phyloP scores from a whole-genome alignment of 2,888 invertebrate genomes.

The Physocephala rufipes region DNA sequence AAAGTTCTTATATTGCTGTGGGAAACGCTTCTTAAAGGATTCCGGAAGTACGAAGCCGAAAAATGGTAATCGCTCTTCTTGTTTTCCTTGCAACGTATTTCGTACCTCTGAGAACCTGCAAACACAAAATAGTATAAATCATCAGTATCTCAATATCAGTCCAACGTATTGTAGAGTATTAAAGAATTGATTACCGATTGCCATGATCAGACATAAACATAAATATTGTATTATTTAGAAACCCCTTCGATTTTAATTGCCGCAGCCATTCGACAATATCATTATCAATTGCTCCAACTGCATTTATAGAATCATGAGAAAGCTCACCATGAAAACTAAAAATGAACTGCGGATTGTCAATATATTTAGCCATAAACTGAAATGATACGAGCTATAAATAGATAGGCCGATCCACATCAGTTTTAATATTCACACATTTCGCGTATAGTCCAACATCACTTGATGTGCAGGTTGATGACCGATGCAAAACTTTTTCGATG shows the following conservation, averaged over 20 bases:
- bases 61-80: constrained; percentile 90
- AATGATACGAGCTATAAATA: constrained; percentile 3
- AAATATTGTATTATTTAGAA: constrained; percentile 81
- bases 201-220: constrained; percentile 96
- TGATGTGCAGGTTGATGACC: constrained; percentile 78
- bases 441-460: constrained; percentile 73
- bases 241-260: constrained; percentile 70
- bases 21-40: constrained; percentile 72
- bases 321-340: constrained; percentile 91
- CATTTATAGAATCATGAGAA: constrained; percentile 86
- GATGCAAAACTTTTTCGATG: constrained; percentile 73
- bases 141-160: neutral
- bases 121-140: constrained; percentile 17
- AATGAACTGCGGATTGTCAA: constrained; percentile 77
- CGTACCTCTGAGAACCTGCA: constrained; percentile 81
- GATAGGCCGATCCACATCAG: neutral
- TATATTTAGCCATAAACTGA: constrained; percentile 72
- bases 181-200: constrained; percentile 70
- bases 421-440: constrained; percentile 68
- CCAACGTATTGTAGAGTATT: neutral
- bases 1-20: constrained; percentile 71
- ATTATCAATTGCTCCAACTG: constrained; percentile 79
- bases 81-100: constrained; percentile 88
- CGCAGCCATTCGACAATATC: constrained; percentile 76
- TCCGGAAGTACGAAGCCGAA: constrained; percentile 82